Conservation (phyloP, 2,888 invertebrate species). For the Nycteola revayana region DNA sequence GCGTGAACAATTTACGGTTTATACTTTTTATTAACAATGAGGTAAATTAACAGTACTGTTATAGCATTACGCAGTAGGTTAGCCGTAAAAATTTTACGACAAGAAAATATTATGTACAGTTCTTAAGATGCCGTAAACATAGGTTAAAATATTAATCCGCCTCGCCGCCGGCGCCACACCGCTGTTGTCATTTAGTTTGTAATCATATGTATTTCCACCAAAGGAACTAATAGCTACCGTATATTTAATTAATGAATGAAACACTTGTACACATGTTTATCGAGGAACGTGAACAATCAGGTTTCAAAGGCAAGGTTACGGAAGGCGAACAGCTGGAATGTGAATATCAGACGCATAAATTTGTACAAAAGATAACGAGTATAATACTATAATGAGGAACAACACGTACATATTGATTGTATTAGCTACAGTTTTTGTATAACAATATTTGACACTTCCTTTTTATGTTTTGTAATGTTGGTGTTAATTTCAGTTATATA, state of each 20-base stretch:
- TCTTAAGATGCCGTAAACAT: too few species aligned
- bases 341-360: slow-evolving; percentile 11
- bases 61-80: too few species aligned
- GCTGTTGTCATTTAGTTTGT: slow-evolving; percentile 2
- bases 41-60: too few species aligned
- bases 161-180: too few species aligned
- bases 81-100: too few species aligned
- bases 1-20: slow-evolving; percentile 2
- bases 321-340: slow-evolving; percentile 16
- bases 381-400: background rate
- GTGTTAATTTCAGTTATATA: too few species aligned
- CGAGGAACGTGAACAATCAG: slow-evolving; percentile 40
- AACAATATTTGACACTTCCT: too few species aligned
- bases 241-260: slow-evolving; percentile 14
- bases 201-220: background rate
- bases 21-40: too few species aligned
- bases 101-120: too few species aligned
- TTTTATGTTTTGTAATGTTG: too few species aligned
- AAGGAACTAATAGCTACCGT: too few species aligned
- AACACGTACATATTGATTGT: slow-evolving; percentile 4
- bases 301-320: slow-evolving; percentile 34
- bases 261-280: slow-evolving; percentile 28
- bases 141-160: too few species aligned
- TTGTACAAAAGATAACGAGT: slow-evolving; percentile 9
- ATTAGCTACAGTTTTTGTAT: background rate